These are phyloP conservation scores for Ascidia mentula DNA, from an alignment of 23 tunicate genomes.

Conservation along the genomic window DNA sequence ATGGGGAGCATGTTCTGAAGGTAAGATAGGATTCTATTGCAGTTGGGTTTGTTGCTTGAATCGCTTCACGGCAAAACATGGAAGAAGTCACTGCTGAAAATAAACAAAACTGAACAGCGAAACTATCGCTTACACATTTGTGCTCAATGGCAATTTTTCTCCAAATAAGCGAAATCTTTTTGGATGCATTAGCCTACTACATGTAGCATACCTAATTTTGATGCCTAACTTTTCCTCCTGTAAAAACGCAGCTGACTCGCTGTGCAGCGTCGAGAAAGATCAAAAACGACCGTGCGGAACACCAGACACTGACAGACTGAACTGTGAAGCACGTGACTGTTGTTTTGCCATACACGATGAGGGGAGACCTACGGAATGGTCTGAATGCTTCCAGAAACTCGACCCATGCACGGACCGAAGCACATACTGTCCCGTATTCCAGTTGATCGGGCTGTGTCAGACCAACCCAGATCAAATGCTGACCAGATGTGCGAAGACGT, in stretches of 20 bases:
- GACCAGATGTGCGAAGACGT: slow-evolving; percentile 52
- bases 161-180: no score
- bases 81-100: no score
- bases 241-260: slow-evolving; percentile 56
- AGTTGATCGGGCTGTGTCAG: slow-evolving; percentile 30
- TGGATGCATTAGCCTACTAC: no score
- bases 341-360: slow-evolving; percentile 43
- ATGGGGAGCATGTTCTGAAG: slow-evolving; percentile 77
- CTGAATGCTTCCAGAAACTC: slow-evolving; percentile 61
- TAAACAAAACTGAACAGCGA: no score
- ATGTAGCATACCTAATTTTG: no score
- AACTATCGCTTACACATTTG: no score
- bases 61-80: no score
- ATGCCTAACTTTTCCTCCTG: no score
- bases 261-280: slow-evolving; percentile 55
- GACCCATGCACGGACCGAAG: slow-evolving; percentile 62
- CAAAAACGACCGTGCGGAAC: slow-evolving; percentile 63
- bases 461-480: slow-evolving; percentile 23
- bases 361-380: slow-evolving; percentile 32
- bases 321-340: slow-evolving; percentile 84
- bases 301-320: slow-evolving; percentile 35
- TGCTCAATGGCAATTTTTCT: no score
- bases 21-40: slow-evolving; percentile 14
- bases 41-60: background rate
- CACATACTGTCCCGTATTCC: slow-evolving; percentile 33